Base-by-base conservation (phyloP, 2,888 invertebrate genomes). In the Xestobium rufovillosum region DNA sequence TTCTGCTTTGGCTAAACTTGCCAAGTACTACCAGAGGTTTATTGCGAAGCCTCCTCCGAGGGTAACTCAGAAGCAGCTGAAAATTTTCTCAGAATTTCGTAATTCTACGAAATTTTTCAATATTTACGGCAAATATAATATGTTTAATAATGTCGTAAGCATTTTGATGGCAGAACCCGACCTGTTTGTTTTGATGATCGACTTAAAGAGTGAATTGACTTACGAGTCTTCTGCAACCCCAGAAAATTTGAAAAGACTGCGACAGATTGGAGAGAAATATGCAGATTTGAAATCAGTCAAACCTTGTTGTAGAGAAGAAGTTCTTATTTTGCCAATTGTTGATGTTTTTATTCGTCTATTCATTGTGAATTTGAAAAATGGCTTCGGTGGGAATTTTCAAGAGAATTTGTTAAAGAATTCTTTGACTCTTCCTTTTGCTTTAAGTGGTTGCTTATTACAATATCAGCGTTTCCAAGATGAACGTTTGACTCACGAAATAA, bases 11-110 rank as follows among this genome's bases (percentile, higher is more conserved):
- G 52, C 57, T 32, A 65, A 61, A 49, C 38, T 63, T 6, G 52
- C 57, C 8, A 61, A 56, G 40, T 49, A 43, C 14, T 66, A 54
- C 36, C 57, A 55, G 34, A 65, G 61, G 47, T 14, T 35, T 4
- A 52, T 48, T 11, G 28, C 47, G 12, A 51, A 45, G 28, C 64
- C 65, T 3, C 55, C 56, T 9, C 65, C 61, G 13, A 52, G 55
- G 26, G 54, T 49, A 14, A 55, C 48, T 30, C 26, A 41, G 25
- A 38, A 49, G 10, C 60, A 63, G 44, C 39, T 58, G 1, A 44
- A 49, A 26, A 41, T 53, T 3, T 34, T 49, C 4, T 34, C 45
- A 13, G 38, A 43, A 16, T 55, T 46, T 19, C 38, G 52, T 14
- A 38, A 48, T 28, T 45, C 55, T 14, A 36, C 41, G 12, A 38